A percentile compares a stretch with the other conserved stretches of the same genome.
Conservation (phyloP, 1,140 invertebrate species). For the Drosophila ironensis region DNA sequence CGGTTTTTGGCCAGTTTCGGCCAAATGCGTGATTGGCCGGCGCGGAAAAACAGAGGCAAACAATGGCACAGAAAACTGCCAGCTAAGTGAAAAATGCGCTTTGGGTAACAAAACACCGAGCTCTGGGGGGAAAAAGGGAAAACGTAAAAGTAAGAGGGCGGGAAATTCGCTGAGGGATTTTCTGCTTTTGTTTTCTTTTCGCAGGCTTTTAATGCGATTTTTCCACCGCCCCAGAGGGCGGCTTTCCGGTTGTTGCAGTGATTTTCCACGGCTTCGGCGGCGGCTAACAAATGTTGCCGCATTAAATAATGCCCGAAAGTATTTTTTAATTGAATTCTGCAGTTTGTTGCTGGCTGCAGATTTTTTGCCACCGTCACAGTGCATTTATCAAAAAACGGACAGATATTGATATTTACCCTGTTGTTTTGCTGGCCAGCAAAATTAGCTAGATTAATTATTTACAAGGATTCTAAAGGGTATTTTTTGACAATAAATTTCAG, state of each 20-base stretch:
- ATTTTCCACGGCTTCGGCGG: conserved; percentile 42
- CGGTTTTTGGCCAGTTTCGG: conserved; percentile 24
- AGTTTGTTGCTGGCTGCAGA: conserved; percentile 4
- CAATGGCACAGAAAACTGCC: conserved; percentile 40
- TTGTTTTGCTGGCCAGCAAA: conserved; percentile 5
- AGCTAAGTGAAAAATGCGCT: conserved; percentile 52
- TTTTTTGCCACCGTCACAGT: conserved; percentile 8
- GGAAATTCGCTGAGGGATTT: conserved; percentile 11
- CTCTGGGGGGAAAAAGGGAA: background rate
- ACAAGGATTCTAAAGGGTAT: too few relatives aligned
- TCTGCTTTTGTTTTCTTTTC: conserved; percentile 53
- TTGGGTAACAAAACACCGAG: conserved; percentile 40
- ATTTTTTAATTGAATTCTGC: conserved; percentile 64
- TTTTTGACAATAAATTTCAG: too few relatives aligned
- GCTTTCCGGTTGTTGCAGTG: conserved; percentile 27
- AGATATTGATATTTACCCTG: conserved; percentile 46
- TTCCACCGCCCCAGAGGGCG: conserved; percentile 9
- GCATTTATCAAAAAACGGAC: conserved; percentile 38
- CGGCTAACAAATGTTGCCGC: conserved; percentile 45
- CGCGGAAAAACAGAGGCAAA: conserved; percentile 45
- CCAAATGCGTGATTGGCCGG: conserved; percentile 72
- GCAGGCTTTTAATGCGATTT: conserved; percentile 46
- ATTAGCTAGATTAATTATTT: background rate
- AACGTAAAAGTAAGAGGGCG: conserved; percentile 15
- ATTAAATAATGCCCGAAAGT: conserved; percentile 43